Evolutionary conservation across 2,888 invertebrate species (phyloP).

Genomic region (Phlogophora meticulosa): DNA sequence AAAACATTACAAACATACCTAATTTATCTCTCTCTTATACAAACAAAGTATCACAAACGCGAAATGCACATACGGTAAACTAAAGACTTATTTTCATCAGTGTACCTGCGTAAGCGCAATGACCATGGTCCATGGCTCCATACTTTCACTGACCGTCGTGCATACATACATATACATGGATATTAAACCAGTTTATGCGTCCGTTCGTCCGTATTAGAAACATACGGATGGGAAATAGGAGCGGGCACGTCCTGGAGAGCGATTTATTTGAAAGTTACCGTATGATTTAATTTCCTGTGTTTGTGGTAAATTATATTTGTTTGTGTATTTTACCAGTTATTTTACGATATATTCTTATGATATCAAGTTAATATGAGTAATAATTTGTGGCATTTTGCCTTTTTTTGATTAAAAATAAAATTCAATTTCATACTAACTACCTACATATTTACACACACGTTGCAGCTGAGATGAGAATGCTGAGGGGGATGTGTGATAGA

Average conservation of each 20-base stretch:
- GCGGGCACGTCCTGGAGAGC: constrained; percentile 24
- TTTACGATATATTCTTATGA: too few relatives aligned
- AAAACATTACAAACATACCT: too few relatives aligned
- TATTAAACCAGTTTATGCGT: constrained; percentile 38
- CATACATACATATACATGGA: constrained; percentile 14
- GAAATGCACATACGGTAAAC: too few relatives aligned
- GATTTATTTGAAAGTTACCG: not conserved
- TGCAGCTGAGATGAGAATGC: too few relatives aligned
- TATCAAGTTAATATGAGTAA: too few relatives aligned
- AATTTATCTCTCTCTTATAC: too few relatives aligned
- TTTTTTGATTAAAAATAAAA: too few relatives aligned
- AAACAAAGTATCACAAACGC: too few relatives aligned
- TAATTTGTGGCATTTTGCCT: too few relatives aligned
- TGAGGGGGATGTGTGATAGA: too few relatives aligned
- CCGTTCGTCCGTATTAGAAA: constrained; percentile 36
- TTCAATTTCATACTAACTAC: too few relatives aligned
- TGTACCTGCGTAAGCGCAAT: constrained; percentile 50
- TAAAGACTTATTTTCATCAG: constrained; percentile 12
- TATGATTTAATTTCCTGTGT: constrained; percentile 27
- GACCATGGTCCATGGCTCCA: constrained; percentile 52
- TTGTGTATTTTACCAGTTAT: not conserved
- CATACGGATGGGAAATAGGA: constrained; percentile 26
- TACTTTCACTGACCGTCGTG: constrained; percentile 66
- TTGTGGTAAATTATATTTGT: not conserved
- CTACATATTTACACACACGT: too few relatives aligned